These are phyloP conservation scores for Psilanteris sp. DNA, from an alignment of 1,140 invertebrate genomes.

Conservation along the genomic window DNA sequence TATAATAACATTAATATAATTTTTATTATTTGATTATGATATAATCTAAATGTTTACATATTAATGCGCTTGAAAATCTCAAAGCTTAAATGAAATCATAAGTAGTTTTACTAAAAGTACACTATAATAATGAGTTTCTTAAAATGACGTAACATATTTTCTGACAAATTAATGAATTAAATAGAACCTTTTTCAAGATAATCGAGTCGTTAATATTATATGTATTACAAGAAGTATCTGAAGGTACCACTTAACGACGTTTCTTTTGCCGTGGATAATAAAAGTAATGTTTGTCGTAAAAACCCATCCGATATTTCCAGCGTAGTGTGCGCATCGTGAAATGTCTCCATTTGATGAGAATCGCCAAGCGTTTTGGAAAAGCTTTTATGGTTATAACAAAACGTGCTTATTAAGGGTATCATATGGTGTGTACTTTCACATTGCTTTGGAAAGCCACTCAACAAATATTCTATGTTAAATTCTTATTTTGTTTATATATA, in stretches of 20 bases:
- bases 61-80: too few relatives aligned
- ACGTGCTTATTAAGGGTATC: conserved; percentile 66
- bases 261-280: conserved; percentile 67
- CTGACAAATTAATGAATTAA: conserved; percentile 38
- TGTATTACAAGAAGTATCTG: conserved; percentile 55
- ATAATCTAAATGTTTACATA: too few relatives aligned
- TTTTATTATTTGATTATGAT: too few relatives aligned
- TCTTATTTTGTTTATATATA: conserved; percentile 14
- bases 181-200: conserved; percentile 47
- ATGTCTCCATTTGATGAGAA: conserved; percentile 59
- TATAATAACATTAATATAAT: too few relatives aligned
- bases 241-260: conserved; percentile 57
- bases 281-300: conserved; percentile 72
- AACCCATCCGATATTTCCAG: conserved; percentile 60
- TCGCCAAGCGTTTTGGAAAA: conserved; percentile 64
- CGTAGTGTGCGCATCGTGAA: conserved; percentile 48
- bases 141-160: conserved; percentile 33
- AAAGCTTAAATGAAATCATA: too few relatives aligned
- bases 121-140: too few relatives aligned
- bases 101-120: too few relatives aligned
- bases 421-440: conserved; percentile 61
- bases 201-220: conserved; percentile 65
- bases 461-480: conserved; percentile 49
- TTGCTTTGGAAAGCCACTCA: conserved; percentile 54
- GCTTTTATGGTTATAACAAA: conserved; percentile 69